phyloP scores from a whole-genome alignment of 2,113 vertebrate species.

The Blennius ocellaris region DNA sequence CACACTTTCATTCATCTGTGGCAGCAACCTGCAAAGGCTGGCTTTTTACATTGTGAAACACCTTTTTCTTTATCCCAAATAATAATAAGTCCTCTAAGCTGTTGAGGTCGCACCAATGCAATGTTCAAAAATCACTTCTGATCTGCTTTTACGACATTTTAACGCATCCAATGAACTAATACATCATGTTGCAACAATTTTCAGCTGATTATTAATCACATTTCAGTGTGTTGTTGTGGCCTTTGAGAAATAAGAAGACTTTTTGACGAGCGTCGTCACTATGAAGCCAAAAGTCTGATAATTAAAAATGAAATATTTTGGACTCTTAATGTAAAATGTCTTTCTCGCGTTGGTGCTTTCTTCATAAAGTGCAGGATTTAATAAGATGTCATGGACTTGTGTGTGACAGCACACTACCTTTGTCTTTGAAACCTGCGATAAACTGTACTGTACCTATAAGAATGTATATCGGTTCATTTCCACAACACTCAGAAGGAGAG shows the following conservation, averaged over 20 bases:
- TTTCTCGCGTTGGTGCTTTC: conserved; percentile 7
- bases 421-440: not conserved
- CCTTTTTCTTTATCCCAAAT: no score
- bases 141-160: no score
- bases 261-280: not conserved
- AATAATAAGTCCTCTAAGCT: no score
- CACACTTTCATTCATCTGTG: no score
- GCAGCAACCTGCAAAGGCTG: no score
- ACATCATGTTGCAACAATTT: not conserved
- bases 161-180: no score
- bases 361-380: conserved; percentile 6
- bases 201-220: not conserved
- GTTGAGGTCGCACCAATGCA: no score
- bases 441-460: not conserved
- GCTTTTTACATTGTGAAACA: no score
- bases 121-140: no score
- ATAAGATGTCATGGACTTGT: not conserved
- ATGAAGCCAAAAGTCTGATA: no score
- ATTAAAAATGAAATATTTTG: not conserved
- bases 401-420: not conserved
- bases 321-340: not conserved
- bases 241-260: not conserved
- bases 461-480: not conserved
- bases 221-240: not conserved
- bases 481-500: not conserved